These are phyloP conservation scores for Drosophila oshimai DNA, from an alignment of 1,140 invertebrate species.

Conservation along the genomic window DNA sequence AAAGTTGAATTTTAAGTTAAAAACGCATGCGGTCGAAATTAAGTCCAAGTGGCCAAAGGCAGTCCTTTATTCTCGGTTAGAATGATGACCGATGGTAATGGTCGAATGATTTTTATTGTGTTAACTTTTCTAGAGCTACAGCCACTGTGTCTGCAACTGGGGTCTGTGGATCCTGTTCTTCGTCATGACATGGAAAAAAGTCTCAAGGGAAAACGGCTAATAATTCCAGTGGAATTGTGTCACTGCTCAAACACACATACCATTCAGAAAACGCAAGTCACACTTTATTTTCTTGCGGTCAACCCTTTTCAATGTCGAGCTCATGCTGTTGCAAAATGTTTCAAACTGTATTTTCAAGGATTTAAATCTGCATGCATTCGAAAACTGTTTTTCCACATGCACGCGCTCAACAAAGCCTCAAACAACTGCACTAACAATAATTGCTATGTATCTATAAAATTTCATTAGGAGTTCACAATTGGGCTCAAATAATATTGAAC, in stretches of 20 bases:
- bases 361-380: constrained; percentile 80
- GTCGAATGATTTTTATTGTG: too few relatives aligned
- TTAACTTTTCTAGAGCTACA: background rate
- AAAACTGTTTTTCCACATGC: constrained; percentile 80
- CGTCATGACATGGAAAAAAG: background rate
- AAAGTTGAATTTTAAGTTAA: too few relatives aligned
- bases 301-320: constrained; percentile 68
- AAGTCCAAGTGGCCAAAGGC: too few relatives aligned
- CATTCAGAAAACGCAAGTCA: too few relatives aligned
- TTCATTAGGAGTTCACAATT: too few relatives aligned
- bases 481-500: too few relatives aligned
- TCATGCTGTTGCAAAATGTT: constrained; percentile 82
- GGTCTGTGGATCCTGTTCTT: constrained; percentile 7
- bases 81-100: too few relatives aligned
- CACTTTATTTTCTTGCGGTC: constrained; percentile 8
- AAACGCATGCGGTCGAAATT: too few relatives aligned
- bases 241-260: too few relatives aligned
- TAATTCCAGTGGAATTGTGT: constrained; percentile 77
- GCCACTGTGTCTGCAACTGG: constrained; percentile 22
- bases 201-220: constrained; percentile 46
- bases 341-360: constrained; percentile 82
- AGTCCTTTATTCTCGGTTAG: too few relatives aligned
- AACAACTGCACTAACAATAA: background rate
- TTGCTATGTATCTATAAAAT: too few relatives aligned
- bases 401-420: constrained; percentile 30